Evolutionary conservation across 2,888 invertebrate genomes (phyloP), one percentile per base, ranked within the genome.

Genomic region (Cataglyphis livida): DNA sequence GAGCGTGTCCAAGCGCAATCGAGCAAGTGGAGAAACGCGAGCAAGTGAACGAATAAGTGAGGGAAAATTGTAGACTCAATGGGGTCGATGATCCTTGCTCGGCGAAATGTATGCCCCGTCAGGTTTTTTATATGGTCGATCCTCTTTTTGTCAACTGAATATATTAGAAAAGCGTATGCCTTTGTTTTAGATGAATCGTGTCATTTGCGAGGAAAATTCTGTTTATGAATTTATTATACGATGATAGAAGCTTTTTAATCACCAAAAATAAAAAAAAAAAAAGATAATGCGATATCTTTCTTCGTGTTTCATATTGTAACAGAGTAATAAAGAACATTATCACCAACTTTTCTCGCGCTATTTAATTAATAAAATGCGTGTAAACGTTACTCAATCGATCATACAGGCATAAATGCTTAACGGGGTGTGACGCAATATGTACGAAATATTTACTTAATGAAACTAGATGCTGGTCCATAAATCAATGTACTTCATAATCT

Each of bases 401-500:
- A 32, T 70, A 7, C 38, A 44, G 41, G n/a, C 38, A 12, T 59
- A 71, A 51, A 78, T 44, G 44, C 32, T 59, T 73, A 78, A 35
- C 38, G 54, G 38, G 38, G 9, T 66, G 41, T 51, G 28, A 76
- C 66, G 38, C 44, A 59, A 78, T 71, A 35, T 44, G 73, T 78
- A 74, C 54, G 21, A 78, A 78, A 78, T 78, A 78, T 78, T 78
- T 73, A 73, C 59, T 73, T 59, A 73, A 71, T 59, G 18, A 35
- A 32, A 41, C 78, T 59, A 57, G 78, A 78, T 57, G 78, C 35
- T 59, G 78, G 44, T 44, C 18, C 74, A 78, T 78, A 71, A 71
- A 78, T 78, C 78, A 78, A 35, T 32, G 74, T 78, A 71, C 78
- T 78, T 73, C 78, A 78, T 59, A 78, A 78, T 78, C 78, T 78